Conservation (phyloP, 2,797 vertebrate species). For the Coregonus sp. region DNA sequence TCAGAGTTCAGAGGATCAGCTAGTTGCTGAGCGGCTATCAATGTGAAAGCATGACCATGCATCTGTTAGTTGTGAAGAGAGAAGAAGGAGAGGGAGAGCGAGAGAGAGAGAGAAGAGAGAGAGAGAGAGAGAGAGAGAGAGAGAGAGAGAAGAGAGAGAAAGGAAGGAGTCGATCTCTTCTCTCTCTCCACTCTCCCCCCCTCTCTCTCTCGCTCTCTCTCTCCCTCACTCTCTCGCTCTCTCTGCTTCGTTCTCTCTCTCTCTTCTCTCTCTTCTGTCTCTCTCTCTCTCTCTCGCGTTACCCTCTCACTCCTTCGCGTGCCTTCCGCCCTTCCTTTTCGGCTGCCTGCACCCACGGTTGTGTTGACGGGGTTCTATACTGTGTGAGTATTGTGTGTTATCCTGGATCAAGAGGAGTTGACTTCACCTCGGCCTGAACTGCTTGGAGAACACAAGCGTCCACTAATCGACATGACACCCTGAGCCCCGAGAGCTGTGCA, state of each 20-base stretch:
- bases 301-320: no score
- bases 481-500: background rate
- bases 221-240: no score
- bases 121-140: background rate
- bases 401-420: background rate
- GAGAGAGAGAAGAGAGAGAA: no score
- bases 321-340: no score
- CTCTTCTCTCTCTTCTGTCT: no score
- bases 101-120: background rate
- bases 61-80: no score
- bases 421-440: background rate
- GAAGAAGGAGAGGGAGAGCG: background rate
- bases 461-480: slow-evolving; percentile 16
- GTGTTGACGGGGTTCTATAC: background rate
- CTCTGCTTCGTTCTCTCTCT: no score
- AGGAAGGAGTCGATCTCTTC: no score
- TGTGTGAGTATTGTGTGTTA: background rate
- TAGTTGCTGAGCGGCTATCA: background rate
- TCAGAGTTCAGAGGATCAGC: slow-evolving; percentile 15
- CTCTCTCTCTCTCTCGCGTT: no score
- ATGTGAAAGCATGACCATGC: background rate
- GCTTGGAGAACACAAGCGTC: slow-evolving; percentile 6
- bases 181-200: no score
- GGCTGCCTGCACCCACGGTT: no score
- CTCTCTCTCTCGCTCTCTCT: no score